Percentiles rank a stretch among this genome's conserved stretches.
These are phyloP conservation scores for Thymallus thymallus DNA, from an alignment of 2,113 vertebrate species.

Conservation along the genomic window DNA sequence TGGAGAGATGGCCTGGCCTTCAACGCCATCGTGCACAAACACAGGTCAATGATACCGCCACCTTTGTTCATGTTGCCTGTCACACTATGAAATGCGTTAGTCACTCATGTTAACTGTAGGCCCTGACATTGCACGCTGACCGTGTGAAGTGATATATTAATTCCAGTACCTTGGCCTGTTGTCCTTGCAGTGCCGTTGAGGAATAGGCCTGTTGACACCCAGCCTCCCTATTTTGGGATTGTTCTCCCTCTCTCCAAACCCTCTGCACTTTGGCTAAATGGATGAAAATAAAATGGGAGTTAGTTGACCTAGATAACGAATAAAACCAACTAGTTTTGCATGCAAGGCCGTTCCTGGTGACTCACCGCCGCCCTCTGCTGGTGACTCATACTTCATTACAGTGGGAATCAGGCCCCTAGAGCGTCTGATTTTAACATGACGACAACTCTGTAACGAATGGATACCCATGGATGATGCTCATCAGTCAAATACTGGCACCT, in stretches of 20 bases:
- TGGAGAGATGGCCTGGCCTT: conserved; percentile 93
- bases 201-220: conserved; percentile 27
- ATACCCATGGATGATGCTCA: conserved; percentile 8
- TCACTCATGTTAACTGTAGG: background rate
- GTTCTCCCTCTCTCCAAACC: conserved; percentile 25
- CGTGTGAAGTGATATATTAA: background rate
- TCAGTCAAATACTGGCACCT: conserved; percentile 28
- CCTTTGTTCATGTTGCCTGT: background rate
- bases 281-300: conserved; percentile 47
- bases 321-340: conserved; percentile 55
- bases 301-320: conserved; percentile 72
- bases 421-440: background rate
- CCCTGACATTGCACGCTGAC: background rate
- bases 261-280: conserved; percentile 42
- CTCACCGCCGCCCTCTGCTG: conserved; percentile 56
- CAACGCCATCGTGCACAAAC: conserved; percentile 92
- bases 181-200: background rate
- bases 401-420: background rate
- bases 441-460: conserved; percentile 5
- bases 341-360: conserved; percentile 22
- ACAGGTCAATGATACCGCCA: conserved; percentile 80
- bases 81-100: background rate
- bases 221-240: conserved; percentile 35
- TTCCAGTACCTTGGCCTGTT: background rate
- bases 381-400: background rate